Base-by-base conservation (phyloP, 2,888 invertebrate species). In the Oscheius sp. region DNA sequence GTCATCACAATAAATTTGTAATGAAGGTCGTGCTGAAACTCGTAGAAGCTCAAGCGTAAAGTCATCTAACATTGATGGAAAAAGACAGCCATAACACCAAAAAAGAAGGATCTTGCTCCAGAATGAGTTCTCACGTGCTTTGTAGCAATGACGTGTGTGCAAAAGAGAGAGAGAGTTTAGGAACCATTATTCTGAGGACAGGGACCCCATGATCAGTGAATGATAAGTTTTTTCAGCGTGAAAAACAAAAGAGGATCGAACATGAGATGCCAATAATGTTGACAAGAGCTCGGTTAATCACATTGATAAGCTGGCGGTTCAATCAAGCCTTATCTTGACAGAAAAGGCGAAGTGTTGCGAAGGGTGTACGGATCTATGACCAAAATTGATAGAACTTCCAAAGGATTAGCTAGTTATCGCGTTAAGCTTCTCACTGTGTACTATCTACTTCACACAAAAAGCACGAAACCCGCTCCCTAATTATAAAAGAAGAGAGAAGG, bases 301-400 rank as follows among this genome's bases (percentile, higher is more conserved):
- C 20, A 15, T 34, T 27, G 61, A 61, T 61, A 61, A 46, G 61
- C 61, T 61, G 31, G 45, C 45, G 31, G 45, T 61, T 61, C 61
- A 61, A 61, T 61, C 61, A 39, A 23, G 15, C 61, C 23, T 61
- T 61, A 61, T 61, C 61, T 39, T 39, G 45, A 61, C 42, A 61
- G 45, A 61, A 61, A 20, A 23, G 45, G 20, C 27, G 37, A 12
- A 15, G 15, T 25, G 48, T 48, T 48, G 48, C 48, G 23, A 23
- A 23, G 48, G 48, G 12, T 17, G 48, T 48, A 48, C 25, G 25
- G 20, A 48, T 12, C 48, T 48, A 42, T n/a, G 17, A 42, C n/a
- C 15, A 42, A 15, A 42, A 6, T 15, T 12, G 42, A 42, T 42
- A 42, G 42, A 42, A 42, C 5, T n/a, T 3, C 42, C 17, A 3